Percentiles rank a stretch among this genome's conserved stretches.
These are phyloP conservation scores for Phania funesta DNA, from an alignment of 2,888 invertebrate species.

Conservation along the genomic window DNA sequence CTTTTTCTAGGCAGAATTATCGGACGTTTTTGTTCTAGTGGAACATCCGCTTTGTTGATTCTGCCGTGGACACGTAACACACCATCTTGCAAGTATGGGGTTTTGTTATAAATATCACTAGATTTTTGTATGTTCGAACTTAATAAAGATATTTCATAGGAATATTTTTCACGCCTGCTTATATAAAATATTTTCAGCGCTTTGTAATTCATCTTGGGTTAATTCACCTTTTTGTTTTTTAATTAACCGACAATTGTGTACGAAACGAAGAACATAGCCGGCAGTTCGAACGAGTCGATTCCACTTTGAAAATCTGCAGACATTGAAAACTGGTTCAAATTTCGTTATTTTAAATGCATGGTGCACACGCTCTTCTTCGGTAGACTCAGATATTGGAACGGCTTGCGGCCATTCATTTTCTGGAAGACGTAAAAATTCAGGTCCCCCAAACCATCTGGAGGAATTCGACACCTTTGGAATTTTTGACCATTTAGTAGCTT, in stretches of 20 bases:
- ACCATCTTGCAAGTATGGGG: not conserved
- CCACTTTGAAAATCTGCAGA: not conserved
- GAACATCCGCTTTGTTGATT: not conserved
- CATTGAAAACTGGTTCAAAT: not conserved
- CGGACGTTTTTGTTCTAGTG: not conserved
- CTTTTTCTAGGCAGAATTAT: not conserved
- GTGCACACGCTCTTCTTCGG: not conserved
- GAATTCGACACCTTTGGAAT: not conserved
- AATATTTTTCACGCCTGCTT: not conserved
- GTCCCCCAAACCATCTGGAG: not conserved
- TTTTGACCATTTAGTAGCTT: not conserved
- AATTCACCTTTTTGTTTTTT: conserved; percentile 65
- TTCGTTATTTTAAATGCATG: not conserved
- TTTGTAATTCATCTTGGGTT: conserved; percentile 14
- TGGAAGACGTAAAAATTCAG: not conserved
- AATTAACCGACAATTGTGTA: conserved; percentile 13
- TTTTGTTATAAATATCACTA: conserved; percentile 27
- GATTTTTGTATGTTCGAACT: not conserved
- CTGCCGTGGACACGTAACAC: conserved; percentile 22
- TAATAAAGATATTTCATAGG: not conserved
- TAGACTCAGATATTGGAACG: not conserved
- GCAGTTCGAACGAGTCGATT: not conserved
- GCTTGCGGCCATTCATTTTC: not conserved
- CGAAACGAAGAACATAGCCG: not conserved
- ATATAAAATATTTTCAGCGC: conserved; percentile 39